Evolutionary conservation across 2,113 vertebrate species (phyloP).

Genomic region (Cyprinodon tularosa): DNA sequence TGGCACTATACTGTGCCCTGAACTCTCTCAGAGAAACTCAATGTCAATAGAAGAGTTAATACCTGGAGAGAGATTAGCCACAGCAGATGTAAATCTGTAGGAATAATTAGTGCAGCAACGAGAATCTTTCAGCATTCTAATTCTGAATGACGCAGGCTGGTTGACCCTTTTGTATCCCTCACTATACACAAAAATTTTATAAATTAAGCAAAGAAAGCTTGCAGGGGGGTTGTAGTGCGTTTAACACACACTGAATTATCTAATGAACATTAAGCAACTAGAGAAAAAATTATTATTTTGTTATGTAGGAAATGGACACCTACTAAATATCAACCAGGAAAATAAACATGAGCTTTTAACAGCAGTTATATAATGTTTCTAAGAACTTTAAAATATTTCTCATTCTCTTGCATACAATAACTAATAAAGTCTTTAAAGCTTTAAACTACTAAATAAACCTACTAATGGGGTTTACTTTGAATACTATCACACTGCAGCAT

Average conservation of each 20-base stretch:
- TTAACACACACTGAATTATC: background rate
- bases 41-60: slow-evolving; percentile 45
- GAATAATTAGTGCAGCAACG: slow-evolving; percentile 30
- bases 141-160: background rate
- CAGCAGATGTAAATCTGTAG: slow-evolving; percentile 31
- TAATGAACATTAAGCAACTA: background rate
- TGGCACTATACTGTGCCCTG: slow-evolving; percentile 3
- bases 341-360: background rate
- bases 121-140: slow-evolving; percentile 27
- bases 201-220: background rate
- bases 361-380: background rate
- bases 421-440: background rate
- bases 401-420: background rate
- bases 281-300: background rate
- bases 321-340: background rate
- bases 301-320: background rate
- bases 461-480: background rate
- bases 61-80: slow-evolving; percentile 38
- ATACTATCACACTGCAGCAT: background rate
- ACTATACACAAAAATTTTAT: slow-evolving; percentile 1
- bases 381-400: background rate
- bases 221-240: background rate
- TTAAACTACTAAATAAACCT: background rate
- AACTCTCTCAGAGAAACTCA: slow-evolving; percentile 26
- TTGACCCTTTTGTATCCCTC: slow-evolving; percentile 4